Evolutionary conservation across 2,797 vertebrate genomes (phyloP), one percentile per base, ranked within the genome.

Genomic region (Enteromius mattozi): DNA sequence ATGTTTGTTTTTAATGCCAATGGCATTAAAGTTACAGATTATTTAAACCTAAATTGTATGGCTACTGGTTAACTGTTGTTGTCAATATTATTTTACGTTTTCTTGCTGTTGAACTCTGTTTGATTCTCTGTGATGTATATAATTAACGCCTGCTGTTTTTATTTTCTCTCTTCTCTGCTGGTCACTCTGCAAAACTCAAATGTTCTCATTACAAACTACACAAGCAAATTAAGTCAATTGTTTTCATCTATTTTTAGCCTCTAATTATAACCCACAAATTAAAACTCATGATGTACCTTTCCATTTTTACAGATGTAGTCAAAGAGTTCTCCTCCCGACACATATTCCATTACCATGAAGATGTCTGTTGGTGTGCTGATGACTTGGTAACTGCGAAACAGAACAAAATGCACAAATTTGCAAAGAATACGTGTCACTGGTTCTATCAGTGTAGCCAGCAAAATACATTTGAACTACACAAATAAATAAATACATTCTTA

Each of bases 291-390:
- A 27, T 66, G 17, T 65, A 99, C 98, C 97, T 98, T 99, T 94
- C 98, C 98, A 92, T 99, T 99, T 95, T 99, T 99, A 94, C 97
- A 99, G 93, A 99, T 99, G 93, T 99, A 99, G 94, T 99, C 98
- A 88, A 99, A 99, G 72, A 99, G 96, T 92, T 99, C 98, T 91
- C 98, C 98, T 87, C 98, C 98, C 33, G 98, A 98, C 91, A 99
- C 98, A 90, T 99, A 98, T 86, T 99, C 98, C 98, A 99, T 99
- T 90, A 99, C 98, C 98, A 99, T 99, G 93, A 99, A 99, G 93
- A 99, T 99, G 91, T 99, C 98, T 87, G 98, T 99, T 6, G 98
- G 98, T 88, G 98, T 99, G 95, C 98, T 99, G 91, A 99, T 99
- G 91, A 99, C 98, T 91, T 99, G 98, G 94, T 99, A 99, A 93